Conservation (phyloP, 35 echinoderm and acorn worm species). For the Apostichopus japonicus region DNA sequence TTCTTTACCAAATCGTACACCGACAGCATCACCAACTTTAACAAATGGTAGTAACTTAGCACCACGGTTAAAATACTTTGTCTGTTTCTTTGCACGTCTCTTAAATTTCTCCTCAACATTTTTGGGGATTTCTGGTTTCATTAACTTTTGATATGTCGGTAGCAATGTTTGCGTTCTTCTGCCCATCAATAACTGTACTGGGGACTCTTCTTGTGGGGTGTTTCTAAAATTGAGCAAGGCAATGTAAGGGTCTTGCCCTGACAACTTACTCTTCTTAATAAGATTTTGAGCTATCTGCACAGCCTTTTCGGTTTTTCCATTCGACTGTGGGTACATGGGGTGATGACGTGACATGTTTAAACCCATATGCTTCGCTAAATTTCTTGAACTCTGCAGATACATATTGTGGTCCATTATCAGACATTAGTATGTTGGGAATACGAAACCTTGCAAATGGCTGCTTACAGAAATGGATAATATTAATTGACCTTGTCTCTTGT, state of each 20-base stretch:
- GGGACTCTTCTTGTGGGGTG: neutral
- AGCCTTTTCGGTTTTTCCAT: too few relatives aligned
- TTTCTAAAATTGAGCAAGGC: slow-evolving; percentile 32
- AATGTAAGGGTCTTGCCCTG: slow-evolving; percentile 49
- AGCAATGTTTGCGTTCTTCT: slow-evolving; percentile 9
- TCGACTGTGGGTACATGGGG: too few relatives aligned
- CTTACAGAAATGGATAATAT: slow-evolving; percentile 2
- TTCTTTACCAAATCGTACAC: slow-evolving; percentile 12
- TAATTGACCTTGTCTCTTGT: neutral
- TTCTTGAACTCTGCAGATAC: slow-evolving; percentile 44
- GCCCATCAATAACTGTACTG: slow-evolving; percentile 7
- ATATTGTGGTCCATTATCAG: slow-evolving; percentile 54
- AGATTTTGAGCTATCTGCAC: too few relatives aligned
- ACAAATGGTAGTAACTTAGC: neutral
- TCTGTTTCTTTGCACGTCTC: neutral
- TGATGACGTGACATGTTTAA: too few relatives aligned
- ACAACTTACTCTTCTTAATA: neutral
- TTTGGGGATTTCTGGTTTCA: slow-evolving; percentile 9
- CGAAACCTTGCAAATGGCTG: slow-evolving; percentile 24
- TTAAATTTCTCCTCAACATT: neutral
- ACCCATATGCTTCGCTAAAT: too few relatives aligned
- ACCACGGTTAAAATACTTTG: neutral
- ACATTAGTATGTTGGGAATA: neutral
- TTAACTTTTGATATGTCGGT: neutral
- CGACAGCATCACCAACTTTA: neutral